Evolutionary conservation across 2,797 vertebrate genomes (phyloP).

Genomic region (Lerista edwardsae): DNA sequence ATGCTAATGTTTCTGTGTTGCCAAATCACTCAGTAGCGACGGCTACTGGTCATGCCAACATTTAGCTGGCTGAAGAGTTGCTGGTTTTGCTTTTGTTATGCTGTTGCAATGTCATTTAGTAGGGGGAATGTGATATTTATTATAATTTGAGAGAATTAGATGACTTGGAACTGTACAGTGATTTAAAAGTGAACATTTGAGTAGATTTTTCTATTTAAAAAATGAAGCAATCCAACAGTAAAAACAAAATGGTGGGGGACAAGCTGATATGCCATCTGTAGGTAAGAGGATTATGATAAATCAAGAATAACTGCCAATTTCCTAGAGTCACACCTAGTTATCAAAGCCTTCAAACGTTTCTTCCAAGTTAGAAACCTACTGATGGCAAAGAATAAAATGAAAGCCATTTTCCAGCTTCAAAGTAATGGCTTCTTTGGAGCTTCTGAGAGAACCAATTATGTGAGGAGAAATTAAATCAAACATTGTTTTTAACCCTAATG

Average conservation of each 20-base stretch:
- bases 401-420: conserved; percentile 39
- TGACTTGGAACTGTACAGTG: conserved; percentile 42
- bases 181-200: conserved; percentile 58
- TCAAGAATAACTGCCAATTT: conserved; percentile 44
- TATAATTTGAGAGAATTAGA: conserved; percentile 57
- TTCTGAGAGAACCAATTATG: conserved; percentile 13
- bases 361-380: conserved; percentile 47
- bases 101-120: conserved; percentile 5
- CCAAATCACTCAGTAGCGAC: neutral
- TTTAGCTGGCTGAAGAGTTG: conserved; percentile 42
- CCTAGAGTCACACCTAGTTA: conserved; percentile 30
- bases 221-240: conserved; percentile 38
- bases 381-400: conserved; percentile 20
- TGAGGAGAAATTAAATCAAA: conserved; percentile 8
- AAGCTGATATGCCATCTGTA: neutral
- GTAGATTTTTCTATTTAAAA: neutral
- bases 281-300: conserved; percentile 48
- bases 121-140: conserved; percentile 53
- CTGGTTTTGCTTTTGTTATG: conserved; percentile 53
- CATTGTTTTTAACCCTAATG: conserved; percentile 15
- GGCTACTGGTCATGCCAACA: conserved; percentile 10
- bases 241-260: conserved; percentile 15
- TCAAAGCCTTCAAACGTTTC: conserved; percentile 45
- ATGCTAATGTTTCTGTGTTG: neutral
- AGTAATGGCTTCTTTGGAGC: conserved; percentile 5